Base-by-base conservation (phyloP, 2,797 vertebrate genomes). In the Pagetopsis macropterus region DNA sequence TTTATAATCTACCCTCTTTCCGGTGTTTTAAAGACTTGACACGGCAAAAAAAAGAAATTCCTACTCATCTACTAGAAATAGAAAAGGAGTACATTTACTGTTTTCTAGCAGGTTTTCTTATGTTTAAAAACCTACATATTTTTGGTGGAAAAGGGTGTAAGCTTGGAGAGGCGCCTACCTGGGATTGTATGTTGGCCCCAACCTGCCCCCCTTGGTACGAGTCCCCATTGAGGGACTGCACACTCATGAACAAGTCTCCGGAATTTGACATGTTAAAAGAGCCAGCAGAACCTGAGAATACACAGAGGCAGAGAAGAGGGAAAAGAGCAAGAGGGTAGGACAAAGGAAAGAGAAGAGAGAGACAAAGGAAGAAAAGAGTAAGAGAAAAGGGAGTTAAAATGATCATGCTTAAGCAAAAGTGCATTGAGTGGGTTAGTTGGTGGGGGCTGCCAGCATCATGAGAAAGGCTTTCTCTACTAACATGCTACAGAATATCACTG, bases 261-360 rank as follows among this genome's bases (percentile, higher is more conserved):
- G 98, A 98, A 96, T 98, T 99, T 96, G 98, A 97, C 97, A 99
- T 98, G 96, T 98, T 99, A 98, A 99, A 99, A 96, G 98, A 98
- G 94, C 96, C 98, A 94, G 97, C 98, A 95, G 98, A 99, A 98
- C 98, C 98, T 99, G 96, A 96, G 96, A 96, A 96, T 94, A 96
- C 94, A 96, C 93, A 93, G 93, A 95, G 80, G 93, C 85, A 90
- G 87, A 89, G 88, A 78, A 78, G 76, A 84, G 73, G 84, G 80
- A 68, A 86, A 62, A 73, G 79, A 90, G 85, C 57, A 10, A 64
- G 72, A 78, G 48, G 67, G 62, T 4, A 78, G 64, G 68, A 84
- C 33, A 79, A 75, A 65, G 70, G 76, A 21, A 48, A 74, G 21
- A 71, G 17, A 46, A 46, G 41, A 57, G 65, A 73, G 19, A 71